Base-by-base conservation (phyloP, 1,140 invertebrate species). In the Cyclina sinensis region DNA sequence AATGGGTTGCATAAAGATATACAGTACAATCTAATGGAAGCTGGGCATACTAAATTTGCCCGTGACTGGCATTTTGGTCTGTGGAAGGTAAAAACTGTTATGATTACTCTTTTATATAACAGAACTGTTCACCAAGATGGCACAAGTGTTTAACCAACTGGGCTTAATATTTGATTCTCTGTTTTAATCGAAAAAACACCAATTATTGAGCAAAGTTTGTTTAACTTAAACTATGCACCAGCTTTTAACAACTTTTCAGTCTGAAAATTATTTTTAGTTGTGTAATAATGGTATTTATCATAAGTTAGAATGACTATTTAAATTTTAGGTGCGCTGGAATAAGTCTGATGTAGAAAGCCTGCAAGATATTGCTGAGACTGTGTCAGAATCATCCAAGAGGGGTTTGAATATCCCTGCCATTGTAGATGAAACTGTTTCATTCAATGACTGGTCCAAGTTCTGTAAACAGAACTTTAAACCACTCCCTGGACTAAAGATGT, bases 51-150 rank as follows among this genome's bases (percentile, higher is more conserved):
- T 43, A 43, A 43, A 14, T 43, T 43, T 43, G 43, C 43, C 5
- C 43, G 5, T 43, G 43, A 76, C 73, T 76, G 73, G 73, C 73
- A 76, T 24, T 39, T 76, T 48, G 35, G 73, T 2, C 30, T 76
- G 9, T 76, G 57, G 46, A 89, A 74, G 5, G 48, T 48, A 68
- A 7, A 18, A 12, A 21, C 4, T 68, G 12, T 18, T 37, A 68
- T 30, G 27, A 5, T 7, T 37, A 5, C 32, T 43, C 14, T 43
- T n/a, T n/a, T n/a, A n/a, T n/a, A n/a, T n/a, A n/a, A n/a, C n/a
- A n/a, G n/a, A n/a, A n/a, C n/a, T n/a, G n/a, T n/a, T n/a, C n/a
- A n/a, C n/a, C n/a, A n/a, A n/a, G n/a, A n/a, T n/a, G n/a, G n/a
- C n/a, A n/a, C n/a, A n/a, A n/a, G n/a, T n/a, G n/a, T n/a, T n/a